A percentile compares a stretch with the other conserved stretches of the same genome.
phyloP scores from a whole-genome alignment of 2,113 vertebrate species.

The Psephotus haematonotus region DNA sequence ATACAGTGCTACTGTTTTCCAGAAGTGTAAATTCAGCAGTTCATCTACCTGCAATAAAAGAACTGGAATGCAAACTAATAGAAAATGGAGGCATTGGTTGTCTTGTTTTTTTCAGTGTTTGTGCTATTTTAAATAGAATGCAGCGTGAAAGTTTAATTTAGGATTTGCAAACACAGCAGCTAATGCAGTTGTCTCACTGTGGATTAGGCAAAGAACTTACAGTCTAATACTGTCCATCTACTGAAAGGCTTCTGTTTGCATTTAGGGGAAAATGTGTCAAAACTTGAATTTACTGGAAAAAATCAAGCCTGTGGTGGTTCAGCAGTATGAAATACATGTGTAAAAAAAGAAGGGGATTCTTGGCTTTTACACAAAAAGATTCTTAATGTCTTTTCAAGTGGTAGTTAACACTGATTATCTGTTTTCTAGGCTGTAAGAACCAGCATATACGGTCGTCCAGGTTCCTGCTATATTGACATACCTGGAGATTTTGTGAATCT shows the following conservation, averaged over 20 bases:
- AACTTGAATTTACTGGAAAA: background rate
- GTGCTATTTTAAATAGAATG: background rate
- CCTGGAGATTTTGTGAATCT: slow-evolving; percentile 91
- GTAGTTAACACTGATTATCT: background rate
- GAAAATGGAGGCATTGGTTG: background rate
- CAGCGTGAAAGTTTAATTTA: background rate
- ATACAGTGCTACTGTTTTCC: background rate
- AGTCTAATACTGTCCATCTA: background rate
- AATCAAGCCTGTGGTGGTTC: background rate
- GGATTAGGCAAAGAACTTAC: background rate
- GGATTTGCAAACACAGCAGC: background rate
- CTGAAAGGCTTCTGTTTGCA: background rate
- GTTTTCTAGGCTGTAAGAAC: slow-evolving; percentile 86
- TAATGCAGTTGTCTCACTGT: background rate
- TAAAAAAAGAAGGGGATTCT: background rate
- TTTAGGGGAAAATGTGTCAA: background rate
- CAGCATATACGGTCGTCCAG: slow-evolving; percentile 92
- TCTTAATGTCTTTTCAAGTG: background rate
- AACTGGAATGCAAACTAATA: background rate
- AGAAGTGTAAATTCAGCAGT: background rate
- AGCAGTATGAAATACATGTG: background rate
- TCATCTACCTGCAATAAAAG: background rate
- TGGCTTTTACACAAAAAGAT: background rate
- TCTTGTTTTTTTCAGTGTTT: background rate
- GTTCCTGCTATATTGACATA: slow-evolving; percentile 93